These are phyloP conservation scores for Acanthopleura granulata DNA, from an alignment of 2,888 invertebrate genomes.

Conservation along the genomic window DNA sequence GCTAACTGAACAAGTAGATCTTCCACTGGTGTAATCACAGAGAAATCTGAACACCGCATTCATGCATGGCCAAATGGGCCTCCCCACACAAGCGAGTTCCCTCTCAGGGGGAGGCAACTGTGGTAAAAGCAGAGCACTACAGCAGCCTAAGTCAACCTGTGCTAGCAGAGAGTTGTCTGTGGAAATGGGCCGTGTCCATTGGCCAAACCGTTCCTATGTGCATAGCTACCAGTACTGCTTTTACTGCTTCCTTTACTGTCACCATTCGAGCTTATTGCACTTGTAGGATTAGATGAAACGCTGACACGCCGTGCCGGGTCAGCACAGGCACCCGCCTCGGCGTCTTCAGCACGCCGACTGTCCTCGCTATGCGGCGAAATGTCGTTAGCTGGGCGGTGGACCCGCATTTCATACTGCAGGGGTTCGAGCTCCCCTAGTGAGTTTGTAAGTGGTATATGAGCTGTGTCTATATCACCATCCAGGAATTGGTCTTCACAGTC, in stretches of 20 bases:
- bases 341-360: background rate
- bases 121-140: background rate
- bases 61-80: too few species aligned
- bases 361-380: background rate
- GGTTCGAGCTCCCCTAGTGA: constrained; percentile 5
- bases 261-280: constrained; percentile 57
- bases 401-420: background rate
- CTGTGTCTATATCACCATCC: constrained; percentile 13
- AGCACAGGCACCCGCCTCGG: constrained; percentile 9
- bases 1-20: too few species aligned
- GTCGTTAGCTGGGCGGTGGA: background rate
- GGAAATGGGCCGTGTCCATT: constrained; percentile 55
- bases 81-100: background rate
- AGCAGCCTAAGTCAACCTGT: background rate
- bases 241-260: constrained; percentile 63
- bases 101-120: background rate
- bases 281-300: constrained; percentile 47
- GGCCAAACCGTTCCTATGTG: constrained; percentile 61
- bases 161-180: constrained; percentile 16
- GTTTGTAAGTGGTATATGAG: constrained; percentile 15
- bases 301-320: background rate
- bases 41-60: too few species aligned
- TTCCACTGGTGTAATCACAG: too few species aligned
- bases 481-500: constrained; percentile 1
- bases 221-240: constrained; percentile 56